These are phyloP conservation scores for Dione juno DNA, from an alignment of 2,888 invertebrate species.

Conservation along the genomic window DNA sequence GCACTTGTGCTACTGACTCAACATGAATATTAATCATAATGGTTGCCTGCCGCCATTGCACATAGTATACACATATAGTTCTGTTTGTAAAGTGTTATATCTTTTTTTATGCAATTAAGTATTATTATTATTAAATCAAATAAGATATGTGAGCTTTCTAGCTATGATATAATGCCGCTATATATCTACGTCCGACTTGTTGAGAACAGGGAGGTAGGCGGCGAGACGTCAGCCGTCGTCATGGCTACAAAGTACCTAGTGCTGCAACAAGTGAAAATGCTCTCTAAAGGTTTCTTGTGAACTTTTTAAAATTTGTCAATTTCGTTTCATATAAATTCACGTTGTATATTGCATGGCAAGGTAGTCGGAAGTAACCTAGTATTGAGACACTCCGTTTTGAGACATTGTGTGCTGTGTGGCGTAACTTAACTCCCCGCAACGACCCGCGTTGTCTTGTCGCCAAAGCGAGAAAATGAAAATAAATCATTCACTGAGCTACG, in stretches of 20 bases:
- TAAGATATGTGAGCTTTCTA: not conserved
- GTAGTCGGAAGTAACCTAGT: not conserved
- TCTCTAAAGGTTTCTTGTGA: not conserved
- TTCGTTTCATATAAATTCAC: not conserved
- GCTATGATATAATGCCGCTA: constrained; percentile 33
- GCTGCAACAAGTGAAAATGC: constrained; percentile 69
- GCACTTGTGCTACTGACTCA: too few species aligned
- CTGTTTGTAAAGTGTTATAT: too few species aligned
- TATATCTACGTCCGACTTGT: constrained; percentile 67
- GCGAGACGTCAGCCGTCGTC: constrained; percentile 55
- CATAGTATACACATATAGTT: too few species aligned
- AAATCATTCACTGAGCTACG: too few species aligned
- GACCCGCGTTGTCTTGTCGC: too few species aligned
- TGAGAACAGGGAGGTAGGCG: constrained; percentile 53
- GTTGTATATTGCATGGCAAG: not conserved
- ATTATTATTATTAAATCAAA: constrained; percentile 3
- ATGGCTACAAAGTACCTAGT: constrained; percentile 62
- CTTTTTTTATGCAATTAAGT: too few species aligned
- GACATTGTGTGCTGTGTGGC: too few species aligned
- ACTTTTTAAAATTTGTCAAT: not conserved
- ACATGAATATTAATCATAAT: too few species aligned
- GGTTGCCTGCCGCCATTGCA: too few species aligned
- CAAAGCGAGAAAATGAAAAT: too few species aligned
- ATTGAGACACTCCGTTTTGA: not conserved
- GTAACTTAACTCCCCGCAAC: too few species aligned